Evolutionary conservation across 2,888 invertebrate species (phyloP), one percentile per base, ranked within the genome.

Genomic region (Mythimna vitellina): DNA sequence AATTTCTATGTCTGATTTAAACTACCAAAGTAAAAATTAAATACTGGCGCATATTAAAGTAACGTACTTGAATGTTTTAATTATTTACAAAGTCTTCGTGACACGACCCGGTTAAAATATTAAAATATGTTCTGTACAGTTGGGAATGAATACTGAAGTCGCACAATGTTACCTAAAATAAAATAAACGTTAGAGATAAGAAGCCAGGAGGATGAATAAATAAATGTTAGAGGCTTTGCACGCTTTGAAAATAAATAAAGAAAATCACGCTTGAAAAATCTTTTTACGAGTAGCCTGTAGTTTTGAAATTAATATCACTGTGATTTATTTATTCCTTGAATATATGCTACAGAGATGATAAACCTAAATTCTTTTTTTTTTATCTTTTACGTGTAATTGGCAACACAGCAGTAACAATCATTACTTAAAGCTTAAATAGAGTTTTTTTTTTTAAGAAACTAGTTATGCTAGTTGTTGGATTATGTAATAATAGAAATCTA

Each of bases 101-200:
- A 70, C 83, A 66, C 61, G 65, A 35, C 72, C 57, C 51, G 61
- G 64, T 76, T 82, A 60, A 80, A 83, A 80, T 83, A 82, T 82
- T 83, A 63, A 83, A 70, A 64, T 60, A 66, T 72, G 66, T 70
- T 64, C 71, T 83, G 38, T 70, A 51, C 12, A 64, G 73, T 60
- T 22, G 54, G 17, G 65, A 53, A 70, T 65, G 51, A 74, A 74
- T 65, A 68, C 67, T 56, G 53, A 78, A 81, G 57, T 78, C 64
- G 57, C 51, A 57, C 82, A 70, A 64, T 54, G 58, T 63, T 64
- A 80, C 63, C 58, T 56, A 75, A 68, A 78, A 73, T 73, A 73
- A 74, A 80, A 78, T 69, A 81, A 76, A 78, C 54, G 54, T 63
- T 68, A 66, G 29, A 76, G 65, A 66, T 77, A 65, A 77, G 56